Conservation (phyloP, 2,888 invertebrate genomes). For the Tetrapedia diversipes region DNA sequence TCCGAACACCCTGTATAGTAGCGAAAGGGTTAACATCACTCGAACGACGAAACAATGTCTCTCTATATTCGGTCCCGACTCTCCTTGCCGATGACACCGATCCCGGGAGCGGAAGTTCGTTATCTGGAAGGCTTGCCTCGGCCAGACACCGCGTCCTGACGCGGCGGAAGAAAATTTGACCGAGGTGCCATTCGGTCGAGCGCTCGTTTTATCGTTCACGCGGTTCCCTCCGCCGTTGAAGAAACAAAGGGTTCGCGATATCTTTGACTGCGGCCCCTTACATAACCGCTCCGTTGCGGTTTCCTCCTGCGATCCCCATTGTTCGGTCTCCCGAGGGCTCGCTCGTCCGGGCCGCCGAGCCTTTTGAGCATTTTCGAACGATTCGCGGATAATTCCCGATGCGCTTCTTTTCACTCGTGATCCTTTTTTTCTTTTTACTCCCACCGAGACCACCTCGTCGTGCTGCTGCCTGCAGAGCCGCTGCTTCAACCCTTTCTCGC, state of each 20-base stretch:
- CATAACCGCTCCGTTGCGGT: conserved; percentile 55
- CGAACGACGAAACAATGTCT: no score
- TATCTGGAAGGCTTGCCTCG: conserved; percentile 10
- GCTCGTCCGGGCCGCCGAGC: conserved; percentile 74
- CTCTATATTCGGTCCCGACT: no score
- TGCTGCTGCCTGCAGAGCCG: background rate
- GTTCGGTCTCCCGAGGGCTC: conserved; percentile 77
- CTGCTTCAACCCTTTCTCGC: conserved; percentile 46
- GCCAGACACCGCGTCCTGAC: background rate
- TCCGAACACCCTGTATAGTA: no score
- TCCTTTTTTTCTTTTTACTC: conserved; percentile 32
- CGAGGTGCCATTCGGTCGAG: conserved; percentile 23
- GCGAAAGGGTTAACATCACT: no score
- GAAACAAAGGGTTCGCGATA: conserved; percentile 75
- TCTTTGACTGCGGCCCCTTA: conserved; percentile 73
- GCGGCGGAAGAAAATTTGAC: conserved; percentile 37
- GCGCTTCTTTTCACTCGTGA: conserved; percentile 73
- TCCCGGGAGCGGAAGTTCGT: conserved; percentile 29
- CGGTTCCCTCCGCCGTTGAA: conserved; percentile 45
- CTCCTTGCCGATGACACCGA: conserved; percentile 12
- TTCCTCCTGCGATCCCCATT: conserved; percentile 69
- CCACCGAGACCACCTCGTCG: no score
- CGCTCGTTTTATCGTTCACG: no score
- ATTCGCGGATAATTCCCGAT: conserved; percentile 79
- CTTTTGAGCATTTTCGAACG: conserved; percentile 78